Base-by-base conservation (phyloP, 2,797 vertebrate species). In the Acanthornis magna region DNA sequence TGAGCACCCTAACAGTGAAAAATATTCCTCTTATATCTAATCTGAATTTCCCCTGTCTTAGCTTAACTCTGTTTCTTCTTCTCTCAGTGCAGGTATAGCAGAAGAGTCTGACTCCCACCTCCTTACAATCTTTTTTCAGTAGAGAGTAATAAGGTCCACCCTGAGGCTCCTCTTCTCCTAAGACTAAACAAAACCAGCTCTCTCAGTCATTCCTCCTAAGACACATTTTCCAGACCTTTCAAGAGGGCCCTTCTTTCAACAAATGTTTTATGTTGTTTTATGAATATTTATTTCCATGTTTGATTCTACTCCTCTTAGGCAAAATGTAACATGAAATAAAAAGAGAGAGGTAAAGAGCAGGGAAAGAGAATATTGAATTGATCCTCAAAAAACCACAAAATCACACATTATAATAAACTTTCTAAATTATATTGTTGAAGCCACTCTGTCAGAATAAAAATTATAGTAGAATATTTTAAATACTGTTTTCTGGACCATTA, bases 181-280 rank as follows among this genome's bases (percentile, higher is more conserved):
- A 45, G 22, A 23, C 19, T 60, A 53, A 60, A 43, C 3, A 51
- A 58, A 45, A 5, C 9, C 13, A 76, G 8, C 5, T 45, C 11
- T 19, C 23, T 40, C 20, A 76, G 29, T 9, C 13, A 8, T 26
- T 47, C 11, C 29, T 61, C 19, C 13, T n/a, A 60, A 45, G 29
- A n/a, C 18, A n/a, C 7, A 16, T 19, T 85, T 76, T 47, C 23
- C 53, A 45, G 29, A 61, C 8, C 8, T 32, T 58, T 67, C 27
- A 43, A 0, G 1, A 32, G 8, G 18, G 7, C 20, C 1, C 3
- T 60, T 68, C 18, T 53, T 13, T 38, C 27, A 32, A 18, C 3
- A 75, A 85, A 61, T 38, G 5, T 29, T 76, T 61, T 61, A 26
- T 81, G 42, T 76, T 70, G 8, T 70, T 83, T 12, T 54, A 27